A percentile compares a stretch with the other conserved stretches of the same genome.
Conservation (phyloP, 2,888 invertebrate species). For the Strigamia crassipes region DNA sequence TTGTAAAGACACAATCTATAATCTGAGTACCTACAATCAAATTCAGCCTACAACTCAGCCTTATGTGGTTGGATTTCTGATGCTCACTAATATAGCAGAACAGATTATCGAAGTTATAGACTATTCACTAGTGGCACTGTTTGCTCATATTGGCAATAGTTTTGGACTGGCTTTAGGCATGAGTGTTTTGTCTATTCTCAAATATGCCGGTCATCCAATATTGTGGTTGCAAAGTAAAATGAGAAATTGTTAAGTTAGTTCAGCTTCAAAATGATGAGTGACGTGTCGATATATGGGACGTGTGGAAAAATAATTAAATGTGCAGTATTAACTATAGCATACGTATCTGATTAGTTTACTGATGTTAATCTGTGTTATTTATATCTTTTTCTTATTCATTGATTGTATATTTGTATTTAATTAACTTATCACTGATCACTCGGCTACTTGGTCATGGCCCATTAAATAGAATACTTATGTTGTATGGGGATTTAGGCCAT, state of each 20-base stretch:
- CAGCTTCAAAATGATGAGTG: too few relatives aligned
- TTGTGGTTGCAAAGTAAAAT: neutral
- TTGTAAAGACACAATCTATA: neutral
- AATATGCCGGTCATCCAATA: neutral
- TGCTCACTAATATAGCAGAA: neutral
- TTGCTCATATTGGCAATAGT: neutral
- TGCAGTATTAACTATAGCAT: too few relatives aligned
- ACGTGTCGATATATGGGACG: too few relatives aligned
- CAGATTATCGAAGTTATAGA: neutral
- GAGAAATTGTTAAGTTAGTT: neutral
- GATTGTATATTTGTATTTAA: too few relatives aligned
- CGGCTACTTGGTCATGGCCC: too few relatives aligned
- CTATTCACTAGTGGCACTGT: neutral
- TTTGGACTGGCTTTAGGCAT: neutral
- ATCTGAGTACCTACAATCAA: neutral
- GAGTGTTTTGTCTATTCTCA: neutral
- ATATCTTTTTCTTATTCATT: too few relatives aligned
- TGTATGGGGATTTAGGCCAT: too few relatives aligned
- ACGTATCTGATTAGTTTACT: too few relatives aligned
- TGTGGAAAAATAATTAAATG: too few relatives aligned
- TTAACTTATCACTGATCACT: too few relatives aligned
- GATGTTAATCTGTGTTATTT: too few relatives aligned
- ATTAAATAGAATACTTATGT: too few relatives aligned
- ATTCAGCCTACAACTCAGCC: neutral
- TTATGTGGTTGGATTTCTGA: neutral